Conservation (phyloP, 2,888 invertebrate genomes). For the Harpalus rufipes region DNA sequence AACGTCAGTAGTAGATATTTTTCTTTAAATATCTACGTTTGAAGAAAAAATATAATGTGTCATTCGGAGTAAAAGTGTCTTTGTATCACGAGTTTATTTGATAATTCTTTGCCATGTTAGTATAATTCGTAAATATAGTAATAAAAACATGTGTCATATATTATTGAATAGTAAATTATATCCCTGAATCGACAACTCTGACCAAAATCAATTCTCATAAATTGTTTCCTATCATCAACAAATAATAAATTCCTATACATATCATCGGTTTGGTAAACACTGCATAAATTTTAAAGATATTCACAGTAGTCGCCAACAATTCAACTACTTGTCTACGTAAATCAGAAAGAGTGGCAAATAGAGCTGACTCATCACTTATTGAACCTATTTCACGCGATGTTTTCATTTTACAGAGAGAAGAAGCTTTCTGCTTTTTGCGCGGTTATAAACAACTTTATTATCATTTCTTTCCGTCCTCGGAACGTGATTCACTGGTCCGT, state of each 20-base stretch:
- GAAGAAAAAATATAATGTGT: no score
- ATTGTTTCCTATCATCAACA: conserved; percentile 35
- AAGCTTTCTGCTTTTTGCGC: not conserved
- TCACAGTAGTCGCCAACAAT: not conserved
- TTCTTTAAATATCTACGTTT: no score
- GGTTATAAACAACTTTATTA: no score
- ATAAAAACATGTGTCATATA: conserved; percentile 15
- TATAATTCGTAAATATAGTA: conserved; percentile 22
- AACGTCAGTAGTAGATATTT: no score
- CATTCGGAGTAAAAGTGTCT: no score
- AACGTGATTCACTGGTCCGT: not conserved
- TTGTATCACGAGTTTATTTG: no score
- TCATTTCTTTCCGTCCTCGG: not conserved
- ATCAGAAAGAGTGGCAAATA: not conserved
- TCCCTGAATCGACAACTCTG: not conserved
- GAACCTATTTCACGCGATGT: not conserved
- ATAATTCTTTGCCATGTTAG: not conserved
- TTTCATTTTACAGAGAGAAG: not conserved
- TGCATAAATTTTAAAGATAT: conserved; percentile 7
- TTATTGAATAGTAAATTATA: conserved; percentile 21
- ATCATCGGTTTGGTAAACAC: conserved; percentile 3
- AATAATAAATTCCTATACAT: not conserved
- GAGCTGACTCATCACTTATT: not conserved
- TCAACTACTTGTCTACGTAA: not conserved
- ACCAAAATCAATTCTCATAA: conserved; percentile 35